Conservation (phyloP, 2,113 vertebrate genomes). For the Hiodon tergisus region DNA sequence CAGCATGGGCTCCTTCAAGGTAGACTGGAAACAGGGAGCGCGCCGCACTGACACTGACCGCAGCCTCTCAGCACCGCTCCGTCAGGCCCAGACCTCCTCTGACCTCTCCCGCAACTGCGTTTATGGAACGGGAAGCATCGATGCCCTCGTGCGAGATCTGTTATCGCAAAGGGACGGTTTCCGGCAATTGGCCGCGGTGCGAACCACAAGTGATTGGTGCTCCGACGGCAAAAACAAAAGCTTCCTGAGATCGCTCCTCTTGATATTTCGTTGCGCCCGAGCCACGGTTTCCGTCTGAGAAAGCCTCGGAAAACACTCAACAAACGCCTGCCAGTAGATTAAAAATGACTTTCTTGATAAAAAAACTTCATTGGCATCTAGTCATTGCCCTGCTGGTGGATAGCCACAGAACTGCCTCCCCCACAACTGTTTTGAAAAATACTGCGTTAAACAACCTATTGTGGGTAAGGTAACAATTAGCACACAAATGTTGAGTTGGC, state of each 20-base stretch:
- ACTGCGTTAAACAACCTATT: too few species aligned
- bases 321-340: neutral
- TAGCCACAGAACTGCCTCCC: too few species aligned
- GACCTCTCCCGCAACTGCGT: neutral
- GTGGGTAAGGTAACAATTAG: too few species aligned
- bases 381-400: neutral
- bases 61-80: neutral
- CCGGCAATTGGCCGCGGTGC: neutral
- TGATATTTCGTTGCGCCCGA: neutral
- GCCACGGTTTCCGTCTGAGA: neutral
- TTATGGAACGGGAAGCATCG: constrained; percentile 3
- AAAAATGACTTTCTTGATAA: neutral
- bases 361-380: neutral
- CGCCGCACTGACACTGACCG: too few species aligned
- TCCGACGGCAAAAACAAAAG: constrained; percentile 8
- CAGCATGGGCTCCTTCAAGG: too few species aligned
- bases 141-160: neutral
- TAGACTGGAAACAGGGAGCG: too few species aligned
- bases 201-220: constrained; percentile 2
- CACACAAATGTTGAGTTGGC: too few species aligned
- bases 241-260: neutral
- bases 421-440: too few species aligned
- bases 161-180: neutral
- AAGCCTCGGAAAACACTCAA: neutral
- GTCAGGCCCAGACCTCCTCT: neutral